phyloP scores from a whole-genome alignment of 2,888 invertebrate species.

The Chydorus sphaericus region DNA sequence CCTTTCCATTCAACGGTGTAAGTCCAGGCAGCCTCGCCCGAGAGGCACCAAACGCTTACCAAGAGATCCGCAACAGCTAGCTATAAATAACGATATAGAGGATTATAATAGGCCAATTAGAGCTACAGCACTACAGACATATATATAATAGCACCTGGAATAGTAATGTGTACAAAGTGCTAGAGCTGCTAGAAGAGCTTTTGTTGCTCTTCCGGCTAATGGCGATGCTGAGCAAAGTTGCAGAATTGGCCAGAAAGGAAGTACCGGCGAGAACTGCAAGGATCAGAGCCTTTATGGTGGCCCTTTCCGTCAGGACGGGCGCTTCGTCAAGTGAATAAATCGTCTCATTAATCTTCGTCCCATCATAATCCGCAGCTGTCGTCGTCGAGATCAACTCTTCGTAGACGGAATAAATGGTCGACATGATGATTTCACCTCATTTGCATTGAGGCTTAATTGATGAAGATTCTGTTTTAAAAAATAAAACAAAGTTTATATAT shows the following conservation, averaged over 20 bases:
- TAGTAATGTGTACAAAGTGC: conserved; percentile 49
- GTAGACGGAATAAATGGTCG: too few species aligned
- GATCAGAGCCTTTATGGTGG: conserved; percentile 48
- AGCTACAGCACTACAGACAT: too few species aligned
- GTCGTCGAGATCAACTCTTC: too few species aligned
- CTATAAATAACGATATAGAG: too few species aligned
- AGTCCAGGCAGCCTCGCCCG: conserved; percentile 62
- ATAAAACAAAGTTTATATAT: too few species aligned
- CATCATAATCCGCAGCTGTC: too few species aligned
- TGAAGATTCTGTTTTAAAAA: too few species aligned
- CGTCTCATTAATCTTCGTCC: too few species aligned
- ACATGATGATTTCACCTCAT: too few species aligned
- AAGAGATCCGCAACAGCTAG: conserved; percentile 70
- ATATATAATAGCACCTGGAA: conserved; percentile 46
- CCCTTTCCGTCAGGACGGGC: conserved; percentile 46
- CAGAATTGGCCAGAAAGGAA: conserved; percentile 56
- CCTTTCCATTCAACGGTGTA: conserved; percentile 67
- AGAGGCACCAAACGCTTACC: conserved; percentile 57
- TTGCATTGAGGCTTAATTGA: too few species aligned
- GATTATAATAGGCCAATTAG: too few species aligned
- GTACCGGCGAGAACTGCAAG: conserved; percentile 52
- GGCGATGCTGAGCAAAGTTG: conserved; percentile 61
- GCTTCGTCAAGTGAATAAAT: too few species aligned
- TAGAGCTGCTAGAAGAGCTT: conserved; percentile 23
- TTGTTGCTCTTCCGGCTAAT: conserved; percentile 34